Evolutionary conservation across 2,797 vertebrate genomes (phyloP).

Genomic region (Moxostoma hubbsi): DNA sequence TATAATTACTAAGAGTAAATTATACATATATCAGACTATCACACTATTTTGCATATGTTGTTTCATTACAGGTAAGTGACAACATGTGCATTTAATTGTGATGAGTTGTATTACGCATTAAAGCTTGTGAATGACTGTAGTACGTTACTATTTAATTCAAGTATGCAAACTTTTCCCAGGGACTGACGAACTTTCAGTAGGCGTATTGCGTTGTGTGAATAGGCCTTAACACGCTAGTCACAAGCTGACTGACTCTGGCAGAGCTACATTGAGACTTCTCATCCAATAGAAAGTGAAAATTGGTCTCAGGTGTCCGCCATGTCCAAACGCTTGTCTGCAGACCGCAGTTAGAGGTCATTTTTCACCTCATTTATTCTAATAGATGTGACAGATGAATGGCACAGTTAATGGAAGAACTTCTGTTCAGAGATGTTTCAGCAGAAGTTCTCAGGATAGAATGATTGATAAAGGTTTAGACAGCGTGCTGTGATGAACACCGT

Average conservation of each 20-base stretch:
- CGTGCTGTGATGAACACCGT: too few species aligned
- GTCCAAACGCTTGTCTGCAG: slow-evolving; percentile 22
- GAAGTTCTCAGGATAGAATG: too few species aligned
- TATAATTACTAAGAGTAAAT: too few species aligned
- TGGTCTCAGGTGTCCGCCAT: slow-evolving; percentile 46
- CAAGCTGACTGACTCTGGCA: background rate
- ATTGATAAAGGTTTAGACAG: too few species aligned
- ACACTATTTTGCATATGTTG: too few species aligned
- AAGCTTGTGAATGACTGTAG: too few species aligned
- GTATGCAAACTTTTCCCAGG: background rate
- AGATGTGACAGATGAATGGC: slow-evolving; percentile 26
- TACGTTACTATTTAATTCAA: background rate
- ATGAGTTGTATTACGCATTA: too few species aligned
- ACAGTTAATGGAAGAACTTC: slow-evolving; percentile 8
- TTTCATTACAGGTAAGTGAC: too few species aligned
- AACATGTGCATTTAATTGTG: too few species aligned
- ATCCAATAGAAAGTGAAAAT: slow-evolving; percentile 38
- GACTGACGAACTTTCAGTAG: background rate
- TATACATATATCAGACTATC: too few species aligned
- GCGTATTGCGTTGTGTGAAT: background rate
- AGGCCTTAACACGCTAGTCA: background rate
- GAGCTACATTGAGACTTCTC: background rate
- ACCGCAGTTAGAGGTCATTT: slow-evolving; percentile 8
- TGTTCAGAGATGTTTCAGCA: background rate
- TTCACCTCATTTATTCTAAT: slow-evolving; percentile 44